phyloP scores from a whole-genome alignment of 2,113 vertebrate species.

The Paracanthobrama guichenoti region DNA sequence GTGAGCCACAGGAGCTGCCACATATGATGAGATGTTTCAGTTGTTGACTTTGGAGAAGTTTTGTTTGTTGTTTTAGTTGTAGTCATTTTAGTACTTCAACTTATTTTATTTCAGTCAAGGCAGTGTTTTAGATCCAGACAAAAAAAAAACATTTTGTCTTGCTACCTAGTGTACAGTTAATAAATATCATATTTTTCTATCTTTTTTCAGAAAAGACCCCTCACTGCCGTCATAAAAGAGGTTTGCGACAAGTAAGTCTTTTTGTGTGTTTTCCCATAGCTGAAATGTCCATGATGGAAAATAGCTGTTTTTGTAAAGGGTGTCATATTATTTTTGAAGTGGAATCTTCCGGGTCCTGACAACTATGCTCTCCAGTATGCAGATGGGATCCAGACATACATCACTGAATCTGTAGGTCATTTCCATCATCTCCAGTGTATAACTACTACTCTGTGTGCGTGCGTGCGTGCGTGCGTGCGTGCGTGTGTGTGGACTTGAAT shows the following conservation, averaged over 20 bases:
- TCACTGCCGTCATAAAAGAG: conserved; percentile 90
- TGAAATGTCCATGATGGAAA: not conserved
- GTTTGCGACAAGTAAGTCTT: conserved; percentile 89
- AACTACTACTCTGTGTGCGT: not conserved
- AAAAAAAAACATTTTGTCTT: not conserved
- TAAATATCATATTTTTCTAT: conserved; percentile 44
- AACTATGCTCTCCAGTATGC: conserved; percentile 91
- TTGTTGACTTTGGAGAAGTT: conserved; percentile 65
- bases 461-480: not conserved
- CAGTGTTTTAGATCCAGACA: not conserved
- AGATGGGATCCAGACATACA: conserved; percentile 90
- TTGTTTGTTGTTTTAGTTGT: conserved; percentile 28
- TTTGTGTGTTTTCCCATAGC: conserved; percentile 33
- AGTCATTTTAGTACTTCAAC: not conserved
- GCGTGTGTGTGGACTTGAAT: not conserved
- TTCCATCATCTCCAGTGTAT: not conserved
- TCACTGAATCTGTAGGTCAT: conserved; percentile 90
- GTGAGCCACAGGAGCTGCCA: conserved; percentile 65
- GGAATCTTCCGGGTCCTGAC: conserved; percentile 87
- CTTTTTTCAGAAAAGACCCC: conserved; percentile 86
- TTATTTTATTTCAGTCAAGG: not conserved
- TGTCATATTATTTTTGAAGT: conserved; percentile 67
- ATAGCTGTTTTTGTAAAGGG: conserved; percentile 17
- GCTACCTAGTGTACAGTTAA: not conserved
- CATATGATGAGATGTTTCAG: conserved; percentile 69